Percentiles rank a stretch among this genome's conserved stretches.
Conservation (phyloP, 1,140 invertebrate species). For the Drosophila oshimai region DNA sequence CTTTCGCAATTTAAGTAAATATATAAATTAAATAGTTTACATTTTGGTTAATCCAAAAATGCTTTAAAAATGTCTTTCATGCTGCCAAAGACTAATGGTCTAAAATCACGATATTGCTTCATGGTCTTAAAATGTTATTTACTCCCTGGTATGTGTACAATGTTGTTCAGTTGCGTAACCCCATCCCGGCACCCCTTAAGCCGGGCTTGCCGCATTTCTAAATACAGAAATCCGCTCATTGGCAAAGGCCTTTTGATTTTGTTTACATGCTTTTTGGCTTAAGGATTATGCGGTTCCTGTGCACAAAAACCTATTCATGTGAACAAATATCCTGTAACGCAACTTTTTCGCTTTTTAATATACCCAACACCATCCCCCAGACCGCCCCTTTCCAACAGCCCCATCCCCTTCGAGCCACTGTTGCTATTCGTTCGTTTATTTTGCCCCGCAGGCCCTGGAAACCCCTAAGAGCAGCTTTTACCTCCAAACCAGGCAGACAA, state of each 20-base stretch:
- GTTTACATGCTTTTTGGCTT: slow-evolving; percentile 51
- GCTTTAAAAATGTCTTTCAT: not conserved
- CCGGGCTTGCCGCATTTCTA: not conserved
- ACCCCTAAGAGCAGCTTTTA: slow-evolving; percentile 55
- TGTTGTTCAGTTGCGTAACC: not conserved
- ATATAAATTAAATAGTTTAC: too few relatives aligned
- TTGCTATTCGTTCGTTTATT: slow-evolving; percentile 25
- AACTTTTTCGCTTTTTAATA: slow-evolving; percentile 72
- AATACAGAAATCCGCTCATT: slow-evolving; percentile 11
- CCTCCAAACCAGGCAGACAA: slow-evolving; percentile 36
- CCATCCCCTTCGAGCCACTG: slow-evolving; percentile 1
- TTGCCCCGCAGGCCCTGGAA: slow-evolving; percentile 46
- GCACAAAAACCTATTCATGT: slow-evolving; percentile 51
- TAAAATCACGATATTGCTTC: not conserved
- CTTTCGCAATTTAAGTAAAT: too few relatives aligned
- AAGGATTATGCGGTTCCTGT: slow-evolving; percentile 50
- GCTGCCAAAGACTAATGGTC: too few relatives aligned
- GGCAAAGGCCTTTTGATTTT: slow-evolving; percentile 45
- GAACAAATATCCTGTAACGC: slow-evolving; percentile 52
- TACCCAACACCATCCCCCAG: slow-evolving; percentile 17
- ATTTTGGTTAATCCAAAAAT: not conserved
- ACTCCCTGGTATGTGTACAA: not conserved
- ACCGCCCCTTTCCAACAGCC: not conserved
- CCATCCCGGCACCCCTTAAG: not conserved
- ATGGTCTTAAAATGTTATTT: not conserved